phyloP scores from a whole-genome alignment of 2,113 vertebrate species.

The Fulica atra region DNA sequence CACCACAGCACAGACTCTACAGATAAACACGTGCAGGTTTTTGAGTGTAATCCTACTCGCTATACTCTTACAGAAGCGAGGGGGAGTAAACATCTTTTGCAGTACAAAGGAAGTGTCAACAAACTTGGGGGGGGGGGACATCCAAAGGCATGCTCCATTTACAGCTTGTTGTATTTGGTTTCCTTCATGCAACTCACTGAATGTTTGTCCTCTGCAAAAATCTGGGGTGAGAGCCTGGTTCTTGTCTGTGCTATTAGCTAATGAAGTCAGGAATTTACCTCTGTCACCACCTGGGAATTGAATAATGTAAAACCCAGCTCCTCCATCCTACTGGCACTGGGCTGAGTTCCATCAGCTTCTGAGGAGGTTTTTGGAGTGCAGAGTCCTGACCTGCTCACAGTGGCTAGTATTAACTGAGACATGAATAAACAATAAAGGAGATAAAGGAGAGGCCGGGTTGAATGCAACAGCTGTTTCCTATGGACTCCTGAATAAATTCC shows the following conservation, averaged over 20 bases:
- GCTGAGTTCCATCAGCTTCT: conserved; percentile 29
- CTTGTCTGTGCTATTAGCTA: background rate
- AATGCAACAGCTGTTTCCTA: conserved; percentile 52
- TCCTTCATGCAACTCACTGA: background rate
- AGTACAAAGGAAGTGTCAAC: background rate
- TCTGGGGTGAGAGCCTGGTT: background rate
- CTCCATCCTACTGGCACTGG: background rate
- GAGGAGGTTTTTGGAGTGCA: background rate
- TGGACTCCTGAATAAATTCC: conserved; percentile 40
- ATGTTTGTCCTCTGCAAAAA: background rate
- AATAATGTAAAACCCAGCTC: background rate
- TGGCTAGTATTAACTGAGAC: conserved; percentile 1
- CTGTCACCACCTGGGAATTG: conserved; percentile 45
- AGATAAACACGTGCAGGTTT: background rate
- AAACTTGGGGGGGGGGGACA: background rate
- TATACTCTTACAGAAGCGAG: background rate
- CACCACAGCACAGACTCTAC: background rate
- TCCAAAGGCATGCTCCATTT: background rate
- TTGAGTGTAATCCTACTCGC: background rate
- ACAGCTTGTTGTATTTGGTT: background rate
- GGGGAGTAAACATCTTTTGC: background rate
- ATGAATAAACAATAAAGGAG: conserved; percentile 40
- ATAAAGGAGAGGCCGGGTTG: conserved; percentile 38
- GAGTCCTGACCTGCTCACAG: conserved; percentile 30
- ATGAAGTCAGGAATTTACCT: conserved; percentile 16